Conservation (phyloP, 2,113 vertebrate genomes). For the Clarias gariepinus region DNA sequence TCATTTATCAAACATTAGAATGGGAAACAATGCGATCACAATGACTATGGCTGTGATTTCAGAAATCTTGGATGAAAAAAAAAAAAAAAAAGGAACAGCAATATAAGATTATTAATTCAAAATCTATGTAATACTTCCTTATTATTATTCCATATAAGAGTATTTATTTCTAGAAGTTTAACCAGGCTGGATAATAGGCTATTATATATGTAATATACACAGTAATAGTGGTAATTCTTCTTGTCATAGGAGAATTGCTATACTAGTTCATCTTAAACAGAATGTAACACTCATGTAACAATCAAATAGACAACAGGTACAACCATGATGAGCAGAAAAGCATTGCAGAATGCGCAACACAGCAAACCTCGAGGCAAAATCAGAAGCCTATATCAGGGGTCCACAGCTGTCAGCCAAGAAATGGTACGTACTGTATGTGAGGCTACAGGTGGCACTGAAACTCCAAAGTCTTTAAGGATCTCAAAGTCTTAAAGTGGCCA, state of each 20-base stretch:
- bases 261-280: neutral
- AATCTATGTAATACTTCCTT: no score
- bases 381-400: neutral
- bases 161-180: neutral
- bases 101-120: no score
- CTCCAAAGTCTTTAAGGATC: neutral
- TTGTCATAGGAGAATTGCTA: neutral
- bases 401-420: neutral
- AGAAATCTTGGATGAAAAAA: no score
- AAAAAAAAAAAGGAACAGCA: no score
- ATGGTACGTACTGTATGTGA: neutral
- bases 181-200: no score
- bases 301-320: neutral
- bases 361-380: neutral
- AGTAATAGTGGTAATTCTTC: no score
- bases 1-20: neutral
- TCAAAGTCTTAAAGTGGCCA: neutral
- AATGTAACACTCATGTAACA: neutral
- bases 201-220: no score
- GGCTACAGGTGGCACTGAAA: neutral
- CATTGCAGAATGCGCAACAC: neutral
- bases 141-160: neutral
- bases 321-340: constrained; percentile 9
- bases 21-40: neutral
- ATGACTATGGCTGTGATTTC: neutral